Conservation (phyloP, 2,888 invertebrate species). For the Meta bourneti region DNA sequence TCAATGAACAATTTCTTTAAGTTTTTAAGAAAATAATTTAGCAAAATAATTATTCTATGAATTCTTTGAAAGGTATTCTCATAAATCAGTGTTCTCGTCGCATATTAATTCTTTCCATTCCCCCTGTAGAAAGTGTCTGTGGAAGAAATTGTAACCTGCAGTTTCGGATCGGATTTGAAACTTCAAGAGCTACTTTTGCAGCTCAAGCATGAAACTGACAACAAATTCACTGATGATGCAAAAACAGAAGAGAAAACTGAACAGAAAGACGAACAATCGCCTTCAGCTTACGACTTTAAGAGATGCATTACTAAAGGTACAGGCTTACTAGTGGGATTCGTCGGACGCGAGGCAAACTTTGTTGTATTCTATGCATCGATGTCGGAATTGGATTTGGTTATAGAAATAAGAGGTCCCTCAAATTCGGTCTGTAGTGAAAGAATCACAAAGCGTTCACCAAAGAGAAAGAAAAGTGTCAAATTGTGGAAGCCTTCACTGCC, state of each 20-base stretch:
- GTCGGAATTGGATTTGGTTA: slow-evolving; percentile 77
- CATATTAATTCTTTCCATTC: background rate
- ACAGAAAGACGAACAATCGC: background rate
- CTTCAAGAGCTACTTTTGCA: slow-evolving; percentile 79
- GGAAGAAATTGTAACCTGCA: slow-evolving; percentile 80
- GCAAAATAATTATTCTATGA: too few species aligned
- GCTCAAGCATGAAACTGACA: slow-evolving; percentile 78
- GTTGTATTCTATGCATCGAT: slow-evolving; percentile 78
- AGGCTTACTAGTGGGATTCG: slow-evolving; percentile 80
- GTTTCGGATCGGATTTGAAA: slow-evolving; percentile 78
- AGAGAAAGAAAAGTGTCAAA: slow-evolving; percentile 39
- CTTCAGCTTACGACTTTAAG: background rate
- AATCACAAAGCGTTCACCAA: slow-evolving; percentile 75
- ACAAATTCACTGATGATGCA: slow-evolving; percentile 79
- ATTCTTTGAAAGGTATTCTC: too few species aligned
- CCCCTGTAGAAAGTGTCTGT: slow-evolving; percentile 78
- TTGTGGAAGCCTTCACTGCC: slow-evolving; percentile 7
- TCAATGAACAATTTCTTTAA: too few species aligned
- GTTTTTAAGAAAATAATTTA: too few species aligned
- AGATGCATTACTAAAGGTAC: slow-evolving; percentile 79
- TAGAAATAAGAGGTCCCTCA: slow-evolving; percentile 80
- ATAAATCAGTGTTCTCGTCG: too few species aligned
- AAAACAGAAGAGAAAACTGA: slow-evolving; percentile 79
- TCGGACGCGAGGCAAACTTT: slow-evolving; percentile 80
- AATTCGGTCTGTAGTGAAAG: slow-evolving; percentile 78